Percentiles rank a stretch among this genome's conserved stretches.
Conservation (phyloP, 1,140 invertebrate genomes). For the Trichonephila inaurata region DNA sequence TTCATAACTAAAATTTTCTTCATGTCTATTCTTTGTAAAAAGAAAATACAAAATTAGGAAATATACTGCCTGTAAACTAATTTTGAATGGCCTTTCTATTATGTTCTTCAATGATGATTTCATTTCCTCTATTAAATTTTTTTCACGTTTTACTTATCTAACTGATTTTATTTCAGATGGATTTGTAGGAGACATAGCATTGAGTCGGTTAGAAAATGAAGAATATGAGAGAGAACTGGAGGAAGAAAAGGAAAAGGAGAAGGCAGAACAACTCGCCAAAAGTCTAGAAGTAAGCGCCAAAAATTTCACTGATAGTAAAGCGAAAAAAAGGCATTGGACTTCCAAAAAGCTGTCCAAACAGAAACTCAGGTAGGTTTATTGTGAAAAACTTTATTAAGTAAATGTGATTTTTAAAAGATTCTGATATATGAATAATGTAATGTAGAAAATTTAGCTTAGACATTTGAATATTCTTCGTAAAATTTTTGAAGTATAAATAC, state of each 20-base stretch:
- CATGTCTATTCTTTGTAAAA: no score
- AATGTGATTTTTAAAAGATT: no score
- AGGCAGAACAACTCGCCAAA: slow-evolving; percentile 35
- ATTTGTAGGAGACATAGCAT: slow-evolving; percentile 90
- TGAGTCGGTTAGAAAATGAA: slow-evolving; percentile 79
- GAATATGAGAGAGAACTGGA: slow-evolving; percentile 70
- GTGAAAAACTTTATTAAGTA: no score
- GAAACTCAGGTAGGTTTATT: slow-evolving; percentile 49
- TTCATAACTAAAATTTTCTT: no score
- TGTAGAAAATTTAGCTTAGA: no score
- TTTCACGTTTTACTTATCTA: background rate
- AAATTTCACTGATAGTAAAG: slow-evolving; percentile 26
- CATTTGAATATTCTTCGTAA: no score
- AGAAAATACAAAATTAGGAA: no score
- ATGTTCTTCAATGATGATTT: background rate
- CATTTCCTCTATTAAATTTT: background rate
- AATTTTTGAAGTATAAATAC: no score
- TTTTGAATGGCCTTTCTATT: no score
- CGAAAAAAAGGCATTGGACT: slow-evolving; percentile 16
- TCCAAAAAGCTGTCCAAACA: slow-evolving; percentile 44
- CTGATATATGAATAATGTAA: no score
- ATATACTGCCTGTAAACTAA: no score
- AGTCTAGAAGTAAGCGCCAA: slow-evolving; percentile 14
- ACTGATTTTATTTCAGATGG: slow-evolving; percentile 83
- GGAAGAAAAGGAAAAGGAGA: slow-evolving; percentile 56